These are phyloP conservation scores for Recurvirostra avosetta DNA, from an alignment of 2,113 vertebrate species.

Conservation along the genomic window DNA sequence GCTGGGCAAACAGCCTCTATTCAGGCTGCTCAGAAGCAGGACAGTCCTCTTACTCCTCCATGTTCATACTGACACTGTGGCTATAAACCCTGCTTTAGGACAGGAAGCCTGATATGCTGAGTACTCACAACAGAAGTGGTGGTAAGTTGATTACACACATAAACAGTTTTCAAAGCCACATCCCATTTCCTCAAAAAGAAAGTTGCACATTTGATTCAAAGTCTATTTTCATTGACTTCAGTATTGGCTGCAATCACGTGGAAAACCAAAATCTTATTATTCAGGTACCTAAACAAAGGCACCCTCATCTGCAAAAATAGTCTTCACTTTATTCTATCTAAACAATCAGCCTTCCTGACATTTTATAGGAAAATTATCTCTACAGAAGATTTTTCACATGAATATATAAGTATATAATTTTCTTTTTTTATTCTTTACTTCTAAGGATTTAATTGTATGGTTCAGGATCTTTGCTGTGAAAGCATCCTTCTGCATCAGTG, in stretches of 20 bases:
- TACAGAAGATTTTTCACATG: not conserved
- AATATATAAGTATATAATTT: not conserved
- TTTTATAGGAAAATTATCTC: not conserved
- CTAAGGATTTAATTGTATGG: not conserved
- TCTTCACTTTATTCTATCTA: not conserved
- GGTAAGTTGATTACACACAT: not conserved
- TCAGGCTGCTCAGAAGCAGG: not conserved
- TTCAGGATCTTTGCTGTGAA: not conserved
- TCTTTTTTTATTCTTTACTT: not conserved
- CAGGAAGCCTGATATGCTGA: not conserved
- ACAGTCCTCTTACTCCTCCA: not conserved
- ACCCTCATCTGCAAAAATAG: not conserved
- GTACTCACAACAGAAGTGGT: not conserved
- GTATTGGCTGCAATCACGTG: not conserved
- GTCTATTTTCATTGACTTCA: not conserved
- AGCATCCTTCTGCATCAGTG: not conserved
- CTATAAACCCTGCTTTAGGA: not conserved
- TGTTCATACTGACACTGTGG: not conserved
- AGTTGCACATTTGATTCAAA: not conserved
- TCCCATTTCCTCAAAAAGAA: not conserved
- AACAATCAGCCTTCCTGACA: not conserved
- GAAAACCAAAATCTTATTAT: not conserved
- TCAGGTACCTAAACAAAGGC: not conserved
- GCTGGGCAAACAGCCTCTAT: not conserved
- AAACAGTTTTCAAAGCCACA: not conserved